Evolutionary conservation across 2,113 vertebrate genomes (phyloP).

Genomic region (Aramus guarauna): DNA sequence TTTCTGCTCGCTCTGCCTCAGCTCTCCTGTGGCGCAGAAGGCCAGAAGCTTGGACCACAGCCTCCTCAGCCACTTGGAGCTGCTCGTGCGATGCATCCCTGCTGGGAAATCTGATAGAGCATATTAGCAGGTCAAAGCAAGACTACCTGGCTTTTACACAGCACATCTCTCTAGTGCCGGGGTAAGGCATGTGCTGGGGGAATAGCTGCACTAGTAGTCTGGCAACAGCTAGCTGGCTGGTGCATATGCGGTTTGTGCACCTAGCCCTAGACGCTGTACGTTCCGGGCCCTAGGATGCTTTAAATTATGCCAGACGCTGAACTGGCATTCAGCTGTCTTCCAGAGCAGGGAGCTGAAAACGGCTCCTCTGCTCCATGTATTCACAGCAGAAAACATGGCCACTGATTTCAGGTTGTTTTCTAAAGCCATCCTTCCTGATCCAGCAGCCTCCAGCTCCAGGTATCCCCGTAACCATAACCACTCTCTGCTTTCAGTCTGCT

Average conservation of each 20-base stretch:
- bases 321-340: not conserved
- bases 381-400: not conserved
- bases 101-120: not conserved
- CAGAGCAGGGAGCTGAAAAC: not conserved
- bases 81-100: fast-evolving
- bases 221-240: not conserved
- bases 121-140: not conserved
- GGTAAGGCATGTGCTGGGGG: not conserved
- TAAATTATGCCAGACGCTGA: not conserved
- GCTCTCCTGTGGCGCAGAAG: not conserved
- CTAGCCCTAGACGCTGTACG: not conserved
- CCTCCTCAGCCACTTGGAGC: not conserved
- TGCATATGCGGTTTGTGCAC: too few species aligned
- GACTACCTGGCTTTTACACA: not conserved
- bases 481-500: not conserved
- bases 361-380: not conserved
- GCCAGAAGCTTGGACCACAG: not conserved
- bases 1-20: not conserved
- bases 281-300: not conserved
- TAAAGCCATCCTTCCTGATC: not conserved
- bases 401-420: not conserved
- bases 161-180: not conserved
- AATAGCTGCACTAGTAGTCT: not conserved
- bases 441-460: not conserved
- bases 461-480: not conserved